These are phyloP conservation scores for Mobula birostris DNA, from an alignment of 2,113 vertebrate genomes.

Conservation along the genomic window DNA sequence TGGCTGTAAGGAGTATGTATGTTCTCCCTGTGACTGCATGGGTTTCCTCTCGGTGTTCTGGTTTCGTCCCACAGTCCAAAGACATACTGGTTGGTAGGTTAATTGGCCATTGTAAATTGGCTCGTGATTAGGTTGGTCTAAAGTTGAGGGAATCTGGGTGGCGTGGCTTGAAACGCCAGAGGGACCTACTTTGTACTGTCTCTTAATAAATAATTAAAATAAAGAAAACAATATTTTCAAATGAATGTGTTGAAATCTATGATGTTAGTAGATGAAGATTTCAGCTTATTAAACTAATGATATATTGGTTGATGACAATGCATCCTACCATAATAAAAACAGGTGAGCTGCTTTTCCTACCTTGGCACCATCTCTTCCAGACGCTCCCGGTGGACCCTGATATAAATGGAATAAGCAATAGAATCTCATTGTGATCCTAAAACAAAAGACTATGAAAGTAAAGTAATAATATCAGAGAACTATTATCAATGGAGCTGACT, in stretches of 20 bases:
- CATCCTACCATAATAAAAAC: neutral
- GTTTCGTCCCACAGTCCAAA: no score
- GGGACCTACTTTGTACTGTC: no score
- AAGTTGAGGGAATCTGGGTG: no score
- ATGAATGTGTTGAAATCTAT: neutral
- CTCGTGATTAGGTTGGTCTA: no score
- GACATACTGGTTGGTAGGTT: no score
- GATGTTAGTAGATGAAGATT: neutral
- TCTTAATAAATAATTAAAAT: no score
- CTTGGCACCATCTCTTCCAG: slow-evolving; percentile 82
- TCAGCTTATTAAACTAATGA: neutral
- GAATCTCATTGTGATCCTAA: neutral
- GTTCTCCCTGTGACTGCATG: no score
- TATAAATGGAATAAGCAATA: slow-evolving; percentile 32
- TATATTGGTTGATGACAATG: neutral
- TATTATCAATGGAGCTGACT: neutral
- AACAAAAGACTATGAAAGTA: neutral
- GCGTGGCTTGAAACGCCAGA: no score
- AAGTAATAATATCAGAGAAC: neutral
- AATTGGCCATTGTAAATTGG: no score
- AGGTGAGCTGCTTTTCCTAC: slow-evolving; percentile 50
- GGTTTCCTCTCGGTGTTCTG: no score
- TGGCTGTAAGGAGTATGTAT: no score
- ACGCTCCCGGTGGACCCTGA: slow-evolving; percentile 80
- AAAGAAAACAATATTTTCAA: neutral